These are phyloP conservation scores for Epizoanthus fatuus DNA, from an alignment of 92 coral and sea anemone genomes.

Conservation along the genomic window DNA sequence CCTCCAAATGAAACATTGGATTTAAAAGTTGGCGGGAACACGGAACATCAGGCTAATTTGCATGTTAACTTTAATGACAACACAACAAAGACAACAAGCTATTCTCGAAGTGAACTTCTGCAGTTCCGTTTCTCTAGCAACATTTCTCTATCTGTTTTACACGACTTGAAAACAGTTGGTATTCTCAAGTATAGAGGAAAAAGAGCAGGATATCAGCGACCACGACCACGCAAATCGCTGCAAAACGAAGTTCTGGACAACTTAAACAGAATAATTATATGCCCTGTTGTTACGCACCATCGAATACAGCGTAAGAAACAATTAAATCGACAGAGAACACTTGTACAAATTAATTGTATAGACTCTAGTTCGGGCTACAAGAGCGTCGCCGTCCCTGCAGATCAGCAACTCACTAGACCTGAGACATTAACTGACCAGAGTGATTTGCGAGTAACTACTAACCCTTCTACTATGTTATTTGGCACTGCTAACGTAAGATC, in stretches of 20 bases:
- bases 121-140: conserved; percentile 32
- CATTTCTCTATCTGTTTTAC: conserved; percentile 24
- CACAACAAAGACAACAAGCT: conserved; percentile 21
- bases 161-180: conserved; percentile 19
- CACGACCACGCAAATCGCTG: conserved; percentile 18
- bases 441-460: too few relatives aligned
- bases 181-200: conserved; percentile 24
- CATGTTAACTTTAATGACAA: conserved; percentile 26
- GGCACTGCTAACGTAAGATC: too few relatives aligned
- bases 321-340: conserved; percentile 18
- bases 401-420: too few relatives aligned
- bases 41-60: conserved; percentile 26
- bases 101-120: conserved; percentile 23
- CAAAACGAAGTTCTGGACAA: conserved; percentile 22
- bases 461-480: too few relatives aligned
- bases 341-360: conserved; percentile 15
- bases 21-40: conserved; percentile 27
- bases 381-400: background rate
- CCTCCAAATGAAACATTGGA: conserved; percentile 14
- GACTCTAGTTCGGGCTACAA: conserved; percentile 10
- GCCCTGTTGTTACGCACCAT: conserved; percentile 27
- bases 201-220: conserved; percentile 30
- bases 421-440: too few relatives aligned
- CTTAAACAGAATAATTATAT: conserved; percentile 9
- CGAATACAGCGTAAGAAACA: conserved; percentile 29